Conservation (phyloP, 2,797 vertebrate genomes). For the Spinus olivaceus region DNA sequence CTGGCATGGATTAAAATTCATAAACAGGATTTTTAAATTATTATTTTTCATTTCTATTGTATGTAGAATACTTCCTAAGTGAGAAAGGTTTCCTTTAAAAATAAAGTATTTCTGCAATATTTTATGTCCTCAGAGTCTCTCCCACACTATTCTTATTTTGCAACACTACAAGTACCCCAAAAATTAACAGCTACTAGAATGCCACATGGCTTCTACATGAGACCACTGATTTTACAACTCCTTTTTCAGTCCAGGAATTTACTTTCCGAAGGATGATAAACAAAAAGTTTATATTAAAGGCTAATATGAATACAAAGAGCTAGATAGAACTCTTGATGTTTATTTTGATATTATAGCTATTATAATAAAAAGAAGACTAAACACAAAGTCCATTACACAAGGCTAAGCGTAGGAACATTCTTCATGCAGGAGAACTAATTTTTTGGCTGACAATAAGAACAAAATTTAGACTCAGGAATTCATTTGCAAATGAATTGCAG, state of each 20-base stretch:
- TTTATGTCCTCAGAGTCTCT: not conserved
- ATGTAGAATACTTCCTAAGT: not conserved
- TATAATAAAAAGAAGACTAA: not conserved
- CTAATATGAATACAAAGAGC: not conserved
- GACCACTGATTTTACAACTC: not conserved
- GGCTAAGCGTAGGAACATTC: not conserved
- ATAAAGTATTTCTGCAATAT: not conserved
- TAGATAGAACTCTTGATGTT: not conserved
- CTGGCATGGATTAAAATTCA: not conserved
- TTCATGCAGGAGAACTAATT: not conserved
- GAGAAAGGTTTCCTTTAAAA: not conserved
- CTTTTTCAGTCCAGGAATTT: not conserved
- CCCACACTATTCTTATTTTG: not conserved
- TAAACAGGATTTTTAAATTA: not conserved
- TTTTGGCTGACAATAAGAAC: not conserved
- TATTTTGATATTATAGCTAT: not conserved
- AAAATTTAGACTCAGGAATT: not conserved
- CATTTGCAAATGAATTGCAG: not conserved
- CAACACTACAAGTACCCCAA: not conserved
- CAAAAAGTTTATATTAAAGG: not conserved
- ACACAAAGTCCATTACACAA: not conserved
- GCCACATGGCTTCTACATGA: not conserved
- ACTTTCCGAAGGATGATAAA: not conserved
- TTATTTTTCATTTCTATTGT: not conserved
- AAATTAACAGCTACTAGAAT: not conserved